These are phyloP conservation scores for Lepidostoma basale DNA, from an alignment of 1,140 invertebrate genomes.

Conservation along the genomic window DNA sequence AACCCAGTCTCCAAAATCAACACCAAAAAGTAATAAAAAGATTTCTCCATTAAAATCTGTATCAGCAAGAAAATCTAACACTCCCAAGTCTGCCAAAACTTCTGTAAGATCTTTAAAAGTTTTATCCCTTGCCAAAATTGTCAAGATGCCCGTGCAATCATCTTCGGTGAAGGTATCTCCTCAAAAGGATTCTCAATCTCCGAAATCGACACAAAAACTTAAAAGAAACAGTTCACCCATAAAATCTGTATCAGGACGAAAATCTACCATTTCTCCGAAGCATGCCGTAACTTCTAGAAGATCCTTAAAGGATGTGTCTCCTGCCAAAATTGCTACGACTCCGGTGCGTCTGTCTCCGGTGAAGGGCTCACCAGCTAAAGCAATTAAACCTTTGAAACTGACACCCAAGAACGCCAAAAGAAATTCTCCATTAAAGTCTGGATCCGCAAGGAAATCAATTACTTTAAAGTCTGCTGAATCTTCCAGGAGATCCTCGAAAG, in stretches of 20 bases:
- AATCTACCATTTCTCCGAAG: background rate
- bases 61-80: background rate
- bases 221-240: background rate
- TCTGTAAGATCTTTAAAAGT: too few species aligned
- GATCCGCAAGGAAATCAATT: background rate
- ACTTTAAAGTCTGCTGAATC: too few species aligned
- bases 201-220: too few species aligned
- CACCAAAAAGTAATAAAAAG: conserved; percentile 4
- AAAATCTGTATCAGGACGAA: background rate
- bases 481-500: too few species aligned
- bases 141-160: background rate
- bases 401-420: background rate
- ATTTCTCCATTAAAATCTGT: background rate
- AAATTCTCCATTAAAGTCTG: background rate
- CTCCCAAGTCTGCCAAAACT: background rate
- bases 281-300: background rate
- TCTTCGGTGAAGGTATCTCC: background rate
- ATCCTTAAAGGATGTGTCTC: background rate
- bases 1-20: background rate
- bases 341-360: too few species aligned
- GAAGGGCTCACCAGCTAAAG: too few species aligned
- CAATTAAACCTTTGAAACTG: too few species aligned
- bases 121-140: background rate
- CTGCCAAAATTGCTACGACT: background rate
- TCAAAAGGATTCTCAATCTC: background rate